Base-by-base conservation (phyloP, 2,113 vertebrate species). In the Crotalus viridis region DNA sequence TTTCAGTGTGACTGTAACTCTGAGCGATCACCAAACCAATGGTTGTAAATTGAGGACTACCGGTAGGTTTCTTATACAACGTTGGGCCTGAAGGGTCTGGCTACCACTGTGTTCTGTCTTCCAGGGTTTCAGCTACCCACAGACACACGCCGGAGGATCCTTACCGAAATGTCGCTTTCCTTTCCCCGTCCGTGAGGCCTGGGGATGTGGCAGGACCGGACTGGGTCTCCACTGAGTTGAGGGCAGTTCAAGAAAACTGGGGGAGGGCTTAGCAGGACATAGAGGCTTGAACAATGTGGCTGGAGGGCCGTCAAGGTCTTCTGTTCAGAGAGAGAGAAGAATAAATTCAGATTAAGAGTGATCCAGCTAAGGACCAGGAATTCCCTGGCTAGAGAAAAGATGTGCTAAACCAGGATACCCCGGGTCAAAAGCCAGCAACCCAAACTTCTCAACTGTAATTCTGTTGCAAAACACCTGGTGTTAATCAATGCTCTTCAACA, bases 211-310 rank as follows among this genome's bases (percentile, higher is more conserved):
- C 26, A 87, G 89, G 87, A 90, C 85, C 10, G 69, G 48, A 57
- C 81, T 92, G 81, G 85, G 87, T 56, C 46, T 93, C 90, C 93
- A 59, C 64, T 93, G 93, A 81, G 87, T 94, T 64, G 94, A 92
- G 54, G 95, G 95, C 90, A 96, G 94, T 88, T 96, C 92, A 81
- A 96, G 94, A 64, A 91, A 95, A 93, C 96, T 96, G 91, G 96
- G 96, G 21, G 96, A 95, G 5, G 90, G 94, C 88, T 91, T 96
- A 85, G 96, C 96, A 69, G 21, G 91, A 93, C 93, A 94, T 17
- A 96, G 90, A 87, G 88, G 90, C 64, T 94, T 94, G 21, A 93
- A 81, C 89, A 89, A 46, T 5, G 87, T 9, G 33, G 85, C 15
- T 0, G 90, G 21, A 5, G 74, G 87, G 48, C 69, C 57, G 57